Percentiles rank a stretch among this genome's conserved stretches.
Evolutionary conservation across 1,140 invertebrate species (phyloP).

Genomic region (Drosophila mauritiana): DNA sequence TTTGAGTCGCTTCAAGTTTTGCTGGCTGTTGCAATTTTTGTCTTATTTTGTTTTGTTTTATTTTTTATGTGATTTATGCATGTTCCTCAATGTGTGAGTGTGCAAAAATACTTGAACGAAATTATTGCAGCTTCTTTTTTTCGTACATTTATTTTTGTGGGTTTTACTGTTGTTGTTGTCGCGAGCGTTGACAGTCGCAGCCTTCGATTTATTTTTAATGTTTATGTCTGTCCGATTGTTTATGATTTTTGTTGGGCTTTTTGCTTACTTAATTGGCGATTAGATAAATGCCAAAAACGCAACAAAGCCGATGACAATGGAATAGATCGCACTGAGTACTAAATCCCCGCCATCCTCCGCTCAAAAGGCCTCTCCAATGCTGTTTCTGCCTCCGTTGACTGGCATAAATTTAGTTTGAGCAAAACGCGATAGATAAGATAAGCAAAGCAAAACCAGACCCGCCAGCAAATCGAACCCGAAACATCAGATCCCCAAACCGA

Average conservation of each 20-base stretch:
- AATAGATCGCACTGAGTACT: conserved; percentile 22
- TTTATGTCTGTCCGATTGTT: conserved; percentile 81
- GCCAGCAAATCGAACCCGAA: conserved; percentile 35
- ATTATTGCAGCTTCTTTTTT: conserved; percentile 79
- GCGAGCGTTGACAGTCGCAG: conserved; percentile 64
- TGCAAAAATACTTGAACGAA: conserved; percentile 74
- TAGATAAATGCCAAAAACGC: conserved; percentile 67
- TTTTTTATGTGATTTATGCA: conserved; percentile 82
- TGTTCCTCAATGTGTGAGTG: conserved; percentile 53
- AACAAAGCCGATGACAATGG: conserved; percentile 37
- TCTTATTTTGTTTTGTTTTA: conserved; percentile 78
- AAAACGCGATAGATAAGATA: conserved; percentile 75
- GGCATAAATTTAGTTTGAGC: conserved; percentile 77
- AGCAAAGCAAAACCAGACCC: conserved; percentile 37
- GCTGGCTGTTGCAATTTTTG: conserved; percentile 74
- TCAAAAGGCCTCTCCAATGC: not conserved
- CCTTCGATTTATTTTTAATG: conserved; percentile 83
- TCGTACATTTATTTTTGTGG: conserved; percentile 29
- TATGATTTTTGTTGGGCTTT: conserved; percentile 69
- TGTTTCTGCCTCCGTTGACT: conserved; percentile 18
- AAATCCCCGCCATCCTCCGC: not conserved
- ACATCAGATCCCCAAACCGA: conserved; percentile 24
- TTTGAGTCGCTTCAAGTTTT: conserved; percentile 44
- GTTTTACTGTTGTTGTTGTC: conserved; percentile 14
- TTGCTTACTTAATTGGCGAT: conserved; percentile 75